Evolutionary conservation across 1,140 invertebrate species (phyloP).

Genomic region (Brevipalpus yothersi): DNA sequence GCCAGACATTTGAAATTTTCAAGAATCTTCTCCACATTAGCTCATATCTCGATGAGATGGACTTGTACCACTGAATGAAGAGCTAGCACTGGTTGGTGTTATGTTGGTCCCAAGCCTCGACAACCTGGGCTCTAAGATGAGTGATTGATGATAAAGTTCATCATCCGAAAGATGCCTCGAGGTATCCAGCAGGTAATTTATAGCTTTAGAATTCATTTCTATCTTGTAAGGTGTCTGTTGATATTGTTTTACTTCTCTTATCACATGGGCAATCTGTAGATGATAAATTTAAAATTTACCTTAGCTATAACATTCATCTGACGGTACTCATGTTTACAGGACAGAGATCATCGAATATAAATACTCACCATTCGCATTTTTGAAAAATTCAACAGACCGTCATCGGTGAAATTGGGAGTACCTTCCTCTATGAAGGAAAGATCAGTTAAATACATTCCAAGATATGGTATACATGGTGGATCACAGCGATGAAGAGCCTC

Average conservation of each 20-base stretch:
- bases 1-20: too few relatives aligned
- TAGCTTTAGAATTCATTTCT: constrained; percentile 45
- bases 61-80: constrained; percentile 1
- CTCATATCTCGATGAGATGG: constrained; percentile 1
- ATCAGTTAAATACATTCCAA: constrained; percentile 77
- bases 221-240: constrained; percentile 82
- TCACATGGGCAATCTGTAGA: constrained; percentile 69
- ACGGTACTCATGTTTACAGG: neutral
- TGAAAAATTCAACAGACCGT: constrained; percentile 75
- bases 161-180: constrained; percentile 44
- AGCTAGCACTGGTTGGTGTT: neutral
- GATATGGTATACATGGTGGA: constrained; percentile 73
- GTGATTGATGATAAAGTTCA: constrained; percentile 40
- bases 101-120: constrained; percentile 7
- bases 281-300: neutral
- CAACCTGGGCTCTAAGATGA: constrained; percentile 7
- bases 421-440: constrained; percentile 84
- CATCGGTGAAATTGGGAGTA: constrained; percentile 68
- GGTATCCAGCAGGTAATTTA: constrained; percentile 53
- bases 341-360: neutral
- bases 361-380: constrained; percentile 76
- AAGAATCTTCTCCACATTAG: too few relatives aligned
- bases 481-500: constrained; percentile 67
- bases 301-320: neutral
- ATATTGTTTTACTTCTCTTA: constrained; percentile 68